Evolutionary conservation across 35 echinoderm and acorn worm genomes (phyloP), one percentile per base, ranked within the genome.

Genomic region (Patiria miniata): DNA sequence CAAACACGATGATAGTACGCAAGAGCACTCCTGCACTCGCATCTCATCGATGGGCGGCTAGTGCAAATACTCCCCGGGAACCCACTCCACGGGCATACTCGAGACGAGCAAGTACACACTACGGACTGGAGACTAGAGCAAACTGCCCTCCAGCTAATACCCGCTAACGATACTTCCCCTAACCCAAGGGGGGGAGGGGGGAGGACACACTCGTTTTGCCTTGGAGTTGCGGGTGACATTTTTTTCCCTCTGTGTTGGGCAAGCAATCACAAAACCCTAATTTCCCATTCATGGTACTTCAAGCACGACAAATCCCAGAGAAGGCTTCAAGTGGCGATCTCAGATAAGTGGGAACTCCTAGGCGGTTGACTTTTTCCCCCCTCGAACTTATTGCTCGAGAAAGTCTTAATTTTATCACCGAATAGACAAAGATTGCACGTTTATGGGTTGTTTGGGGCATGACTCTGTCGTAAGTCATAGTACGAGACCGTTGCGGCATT

Each of bases 251-350:
- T 47, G 42, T 47, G 42, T 4, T 47, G 42, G 42, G 42, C 42
- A 47, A 6, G 42, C 23, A 30, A 73, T 73, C 65, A 36, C 65
- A 10, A 14, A 30, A 22, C 29, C 65, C 65, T 73, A 26, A 73
- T 30, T 73, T 36, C 65, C 29, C 34, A 73, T 73, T 73, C 65
- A 73, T 36, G 65, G 65, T 73, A 73, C 65, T 73, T 73, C 19
- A 73, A 32, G 65, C 34, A 14, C 65, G 29, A 73, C 65, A 36
- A 30, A 73, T 73, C 34, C 3, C 19, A 73, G 65, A 73, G 65
- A 73, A 73, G 10, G 65, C 65, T 73, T 73, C 4, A 47, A 47
- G 42, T 47, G 42, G 42, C 12, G 42, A 47, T 47, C 42, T 12
- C 42, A 47, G 42, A 4, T 6, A 12, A 47, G 42, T 47, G 42